Evolutionary conservation across 2,797 vertebrate species (phyloP).

Genomic region (Myioborus melanocephalus): DNA sequence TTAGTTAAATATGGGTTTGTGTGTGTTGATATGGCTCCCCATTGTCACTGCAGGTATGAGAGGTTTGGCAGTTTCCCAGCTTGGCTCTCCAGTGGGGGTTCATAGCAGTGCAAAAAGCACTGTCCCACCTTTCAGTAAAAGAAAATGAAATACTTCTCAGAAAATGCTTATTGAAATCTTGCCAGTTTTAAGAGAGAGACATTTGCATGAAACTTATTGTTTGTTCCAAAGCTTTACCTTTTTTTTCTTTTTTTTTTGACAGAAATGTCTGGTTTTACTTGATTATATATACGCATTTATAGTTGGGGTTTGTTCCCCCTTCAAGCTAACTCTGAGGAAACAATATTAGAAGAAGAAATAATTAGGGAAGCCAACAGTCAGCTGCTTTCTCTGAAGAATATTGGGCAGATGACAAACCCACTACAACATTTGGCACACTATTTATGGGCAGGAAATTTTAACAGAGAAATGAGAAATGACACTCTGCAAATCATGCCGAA

Average conservation of each 20-base stretch:
- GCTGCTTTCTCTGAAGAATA: conserved; percentile 26
- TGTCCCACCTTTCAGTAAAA: background rate
- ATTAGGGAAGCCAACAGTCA: conserved; percentile 21
- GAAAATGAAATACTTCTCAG: background rate
- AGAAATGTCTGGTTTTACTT: background rate
- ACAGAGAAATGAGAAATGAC: background rate
- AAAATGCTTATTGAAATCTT: background rate
- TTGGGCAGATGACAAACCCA: conserved; percentile 33
- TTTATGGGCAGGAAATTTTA: conserved; percentile 22
- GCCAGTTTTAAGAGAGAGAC: background rate
- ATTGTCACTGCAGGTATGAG: conserved; percentile 57
- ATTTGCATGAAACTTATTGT: background rate
- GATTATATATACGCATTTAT: background rate
- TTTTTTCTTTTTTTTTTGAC: background rate
- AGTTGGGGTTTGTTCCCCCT: background rate
- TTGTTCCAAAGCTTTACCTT: background rate
- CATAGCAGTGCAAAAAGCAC: background rate
- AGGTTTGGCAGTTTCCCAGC: conserved; percentile 50
- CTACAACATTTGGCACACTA: conserved; percentile 19
- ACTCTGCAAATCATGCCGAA: background rate
- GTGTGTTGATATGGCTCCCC: conserved; percentile 31
- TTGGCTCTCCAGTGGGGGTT: background rate
- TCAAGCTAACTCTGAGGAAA: conserved; percentile 3
- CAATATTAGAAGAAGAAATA: conserved; percentile 29
- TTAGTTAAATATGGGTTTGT: conserved; percentile 45